Base-by-base conservation (phyloP, 2,888 invertebrate genomes). In the Reticulitermes lucifugus region DNA sequence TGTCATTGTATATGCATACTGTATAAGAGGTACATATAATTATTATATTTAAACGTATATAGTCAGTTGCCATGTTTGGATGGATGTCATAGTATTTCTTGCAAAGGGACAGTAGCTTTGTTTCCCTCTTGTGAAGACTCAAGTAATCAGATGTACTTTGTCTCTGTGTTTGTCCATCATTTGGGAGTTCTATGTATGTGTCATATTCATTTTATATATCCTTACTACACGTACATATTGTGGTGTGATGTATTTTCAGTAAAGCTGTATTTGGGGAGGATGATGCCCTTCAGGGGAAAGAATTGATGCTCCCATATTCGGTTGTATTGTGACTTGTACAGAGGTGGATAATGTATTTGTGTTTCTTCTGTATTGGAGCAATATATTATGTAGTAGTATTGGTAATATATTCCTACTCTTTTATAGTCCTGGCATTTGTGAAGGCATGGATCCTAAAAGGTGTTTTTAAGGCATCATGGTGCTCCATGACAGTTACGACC, bases 281-380 rank as follows among this genome's bases (percentile, higher is more conserved):
- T 70, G 14, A 6, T 9, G 25, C 65, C 65, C 25, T 25, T 65
- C 12, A n/a, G 6, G 25, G 25, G 65, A 21, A 6, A 60, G 60
- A 60, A 60, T 18, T 2, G 14, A 18, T n/a, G 25, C 65, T 65
- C 65, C 14, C 25, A n/a, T 25, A 65, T 65, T 65, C 65, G n/a
- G 7, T 65, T 65, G 25, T 73, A 73, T 73, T 41, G 73, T 73
- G 35, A 29, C 35, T 41, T 77, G 77, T 77, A 77, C 77, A 77
- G 10, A n/a, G 43, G 22, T 77, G 65, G 65, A n/a, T 25, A 65
- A 10, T 65, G 77, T 77, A 51, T 46, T 77, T 77, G 77, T 77
- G 77, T 77, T 77, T 77, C 77, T 77, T 77, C 77, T 46, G 22
- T 77, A 77, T n/a, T 77, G 43, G 77, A 77, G 77, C 77, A 77